Evolutionary conservation across 2,113 vertebrate species (phyloP), one percentile per base, ranked within the genome.

Genomic region (Spilogale gracilis): DNA sequence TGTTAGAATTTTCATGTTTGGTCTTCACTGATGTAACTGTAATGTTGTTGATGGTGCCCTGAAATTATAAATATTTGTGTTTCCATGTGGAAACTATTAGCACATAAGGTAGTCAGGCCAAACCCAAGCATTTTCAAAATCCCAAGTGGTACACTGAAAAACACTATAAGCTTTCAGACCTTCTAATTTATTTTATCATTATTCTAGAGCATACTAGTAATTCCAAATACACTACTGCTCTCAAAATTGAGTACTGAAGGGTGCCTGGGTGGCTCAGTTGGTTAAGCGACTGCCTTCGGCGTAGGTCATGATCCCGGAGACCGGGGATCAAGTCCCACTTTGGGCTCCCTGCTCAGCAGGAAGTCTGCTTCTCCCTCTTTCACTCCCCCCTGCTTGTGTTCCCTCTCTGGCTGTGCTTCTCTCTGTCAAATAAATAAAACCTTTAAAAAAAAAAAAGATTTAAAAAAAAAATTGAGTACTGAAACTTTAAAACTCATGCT

Each of bases 51-150:
- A 17, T 67, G 30, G 50, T 86, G 17, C n/a, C 95, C 71, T 48
- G 21, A 43, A 89, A 92, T 8, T 79, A 52, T 61, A 65, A 38
- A 58, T 60, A 61, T 60, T 81, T 90, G 30, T 88, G 4, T 91
- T 76, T 82, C 38, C 58, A 79, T 56, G 11, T 50, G 78, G 50
- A 93, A 95, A 85, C 20, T 65, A 80, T 80, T 45, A 88, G 69
- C 38, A 76, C 4, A 69, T 13, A 76, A 89, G 48, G 18, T 20
- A 84, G 8, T 73, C 18, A 45, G 32, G 12, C 20, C 92, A 89
- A 69, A 85, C 17, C 12, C 52, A 95, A 78, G 16, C 18, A 27
- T 27, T 94, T 84, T 80, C 5, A 91, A 69, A 96, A 85, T 88
- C 5, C 60, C 45, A 50, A 56, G 73, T 0, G 61, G 20, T 54